These are phyloP conservation scores for Brachionus sp. DNA, from an alignment of 1,140 invertebrate species.

Conservation along the genomic window DNA sequence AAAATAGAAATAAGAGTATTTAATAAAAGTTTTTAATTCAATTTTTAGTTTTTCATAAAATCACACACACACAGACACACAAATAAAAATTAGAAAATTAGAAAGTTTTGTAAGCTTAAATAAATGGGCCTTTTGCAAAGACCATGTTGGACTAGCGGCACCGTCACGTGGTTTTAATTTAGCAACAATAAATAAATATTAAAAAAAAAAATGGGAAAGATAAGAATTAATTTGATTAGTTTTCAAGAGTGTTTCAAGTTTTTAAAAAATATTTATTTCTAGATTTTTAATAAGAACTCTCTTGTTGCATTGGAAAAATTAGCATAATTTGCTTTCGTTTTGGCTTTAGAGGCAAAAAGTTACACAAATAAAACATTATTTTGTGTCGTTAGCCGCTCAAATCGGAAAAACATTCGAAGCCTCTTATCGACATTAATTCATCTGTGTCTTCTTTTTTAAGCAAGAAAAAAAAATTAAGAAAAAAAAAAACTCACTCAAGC, in stretches of 20 bases:
- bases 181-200: too few species aligned
- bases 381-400: neutral
- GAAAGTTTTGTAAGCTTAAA: too few species aligned
- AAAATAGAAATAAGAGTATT: too few species aligned
- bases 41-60: too few species aligned
- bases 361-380: neutral
- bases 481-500: neutral
- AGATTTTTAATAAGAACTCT: neutral
- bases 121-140: too few species aligned
- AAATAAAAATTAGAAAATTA: too few species aligned
- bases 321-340: conserved; percentile 23
- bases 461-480: neutral
- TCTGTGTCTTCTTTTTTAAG: neutral
- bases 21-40: too few species aligned
- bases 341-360: neutral
- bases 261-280: conserved; percentile 31
- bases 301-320: neutral
- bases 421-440: neutral
- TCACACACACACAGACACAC: too few species aligned
- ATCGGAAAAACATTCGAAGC: neutral
- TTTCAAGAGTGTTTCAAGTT: conserved; percentile 4
- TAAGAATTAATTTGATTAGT: neutral
- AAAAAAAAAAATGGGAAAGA: neutral
- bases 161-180: too few species aligned
- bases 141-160: too few species aligned